A percentile compares a stretch with the other conserved stretches of the same genome.
These are phyloP conservation scores for Thunnus thynnus DNA, from an alignment of 2,113 vertebrate species.

Conservation along the genomic window DNA sequence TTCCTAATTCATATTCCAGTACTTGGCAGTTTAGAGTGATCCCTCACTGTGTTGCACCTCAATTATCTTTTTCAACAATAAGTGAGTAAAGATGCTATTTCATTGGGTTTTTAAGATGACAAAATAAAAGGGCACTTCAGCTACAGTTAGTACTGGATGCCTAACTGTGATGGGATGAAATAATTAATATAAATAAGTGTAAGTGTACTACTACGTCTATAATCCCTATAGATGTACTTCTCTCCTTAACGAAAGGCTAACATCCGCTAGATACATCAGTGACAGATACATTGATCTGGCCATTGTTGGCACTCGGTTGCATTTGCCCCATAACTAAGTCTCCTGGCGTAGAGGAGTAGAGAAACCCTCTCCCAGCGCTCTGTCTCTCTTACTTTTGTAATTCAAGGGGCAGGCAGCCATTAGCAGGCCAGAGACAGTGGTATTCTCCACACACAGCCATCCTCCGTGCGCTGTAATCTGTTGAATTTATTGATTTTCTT, in stretches of 20 bases:
- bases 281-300: constrained; percentile 41
- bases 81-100: not conserved
- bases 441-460: constrained; percentile 33
- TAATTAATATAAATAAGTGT: not conserved
- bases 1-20: too few relatives aligned
- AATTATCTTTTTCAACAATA: too few relatives aligned
- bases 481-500: constrained; percentile 61
- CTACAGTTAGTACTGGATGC: not conserved
- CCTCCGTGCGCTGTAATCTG: constrained; percentile 50
- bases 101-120: not conserved
- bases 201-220: not conserved
- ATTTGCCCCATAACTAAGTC: constrained; percentile 1
- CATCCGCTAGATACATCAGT: not conserved
- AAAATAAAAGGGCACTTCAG: not conserved
- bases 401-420: constrained; percentile 43
- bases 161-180: not conserved
- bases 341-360: not conserved
- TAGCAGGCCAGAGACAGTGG: constrained; percentile 38
- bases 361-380: constrained; percentile 1
- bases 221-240: not conserved
- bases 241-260: not conserved
- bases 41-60: too few relatives aligned
- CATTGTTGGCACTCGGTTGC: constrained; percentile 4
- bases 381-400: constrained; percentile 1
- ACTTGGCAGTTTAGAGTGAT: too few relatives aligned